Evolutionary conservation across 2,113 vertebrate species (phyloP), one percentile per base, ranked within the genome.

Genomic region (Myrmecophaga tridactyla): DNA sequence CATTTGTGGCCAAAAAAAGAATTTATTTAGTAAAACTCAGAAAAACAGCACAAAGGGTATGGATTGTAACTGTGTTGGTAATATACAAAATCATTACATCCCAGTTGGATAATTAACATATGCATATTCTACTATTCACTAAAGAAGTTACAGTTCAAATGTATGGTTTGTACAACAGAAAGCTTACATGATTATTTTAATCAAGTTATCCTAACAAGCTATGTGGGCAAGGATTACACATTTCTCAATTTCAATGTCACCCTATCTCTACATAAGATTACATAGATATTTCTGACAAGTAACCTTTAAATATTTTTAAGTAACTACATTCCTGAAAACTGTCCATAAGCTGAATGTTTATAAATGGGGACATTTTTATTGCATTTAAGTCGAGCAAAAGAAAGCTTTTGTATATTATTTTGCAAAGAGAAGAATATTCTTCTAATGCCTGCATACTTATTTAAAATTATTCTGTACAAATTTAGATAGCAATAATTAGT

Each of bases 391-490:
- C 25, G 92, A 69, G 41, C 56, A 81, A 80, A 90, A 94, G 39
- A 81, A 87, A 92, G 27, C 3, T 69, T 65, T 1, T 78, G 20
- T 60, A 39, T 65, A 46, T 60, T 94, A 67, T 73, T 90, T 96
- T 87, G 62, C 81, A 72, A 76, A 36, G 23, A 4, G 53, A 77
- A 75, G 51, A 69, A 78, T 27, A 17, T 1, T 82, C 53, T 63
- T 39, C 31, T 82, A 34, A n/a, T 41, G 43, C 82, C 6, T 27
- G n/a, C 60, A 65, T 23, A 70, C 76, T 88, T 85, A 78, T 20
- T 73, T 94, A 73, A 92, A 91, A 89, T 14, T 53, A 91, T 86
- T 81, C 20, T 69, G 48, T 89, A 95, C 93, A 95, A 93, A 77
- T 82, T 63, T 78, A 87, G 41, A 62, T n/a, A 48, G 39, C 43